These are phyloP conservation scores for Drosophila grimshawi DNA, from an alignment of 1,140 invertebrate species.

Conservation along the genomic window DNA sequence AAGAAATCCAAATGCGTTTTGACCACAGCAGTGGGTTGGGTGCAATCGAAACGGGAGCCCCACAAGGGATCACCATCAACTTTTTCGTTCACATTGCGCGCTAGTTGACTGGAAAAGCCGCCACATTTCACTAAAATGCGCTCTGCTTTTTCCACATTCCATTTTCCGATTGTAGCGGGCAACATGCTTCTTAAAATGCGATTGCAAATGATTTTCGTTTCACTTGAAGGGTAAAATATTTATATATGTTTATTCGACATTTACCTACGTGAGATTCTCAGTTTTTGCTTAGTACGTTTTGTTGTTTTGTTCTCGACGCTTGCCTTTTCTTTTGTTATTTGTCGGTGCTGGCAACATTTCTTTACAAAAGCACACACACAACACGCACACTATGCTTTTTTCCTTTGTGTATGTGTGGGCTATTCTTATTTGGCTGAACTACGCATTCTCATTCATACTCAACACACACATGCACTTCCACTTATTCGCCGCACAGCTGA, in stretches of 20 bases:
- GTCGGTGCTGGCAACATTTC: slow-evolving; percentile 37
- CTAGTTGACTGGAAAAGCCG: slow-evolving; percentile 91
- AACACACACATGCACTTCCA: background rate
- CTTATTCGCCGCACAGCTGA: slow-evolving; percentile 27
- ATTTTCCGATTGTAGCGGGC: background rate
- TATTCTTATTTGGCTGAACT: slow-evolving; percentile 5
- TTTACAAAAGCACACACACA: slow-evolving; percentile 9
- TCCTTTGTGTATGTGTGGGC: background rate
- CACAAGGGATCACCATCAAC: slow-evolving; percentile 92
- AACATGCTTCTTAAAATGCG: background rate
- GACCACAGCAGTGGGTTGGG: slow-evolving; percentile 89
- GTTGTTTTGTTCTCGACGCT: slow-evolving; percentile 46
- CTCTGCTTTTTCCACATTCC: background rate
- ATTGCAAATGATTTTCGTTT: background rate
- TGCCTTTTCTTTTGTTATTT: slow-evolving; percentile 33
- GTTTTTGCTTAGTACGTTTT: slow-evolving; percentile 38
- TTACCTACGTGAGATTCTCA: slow-evolving; percentile 62
- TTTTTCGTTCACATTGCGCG: slow-evolving; percentile 88
- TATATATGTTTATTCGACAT: background rate
- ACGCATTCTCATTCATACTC: slow-evolving; percentile 16
- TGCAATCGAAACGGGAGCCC: slow-evolving; percentile 91
- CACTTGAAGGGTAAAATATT: background rate
- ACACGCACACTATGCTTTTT: no score
- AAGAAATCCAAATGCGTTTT: slow-evolving; percentile 92
- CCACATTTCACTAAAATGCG: slow-evolving; percentile 89